Evolutionary conservation across 2,113 vertebrate genomes (phyloP).

Genomic region (Pycnonotus jocosus): DNA sequence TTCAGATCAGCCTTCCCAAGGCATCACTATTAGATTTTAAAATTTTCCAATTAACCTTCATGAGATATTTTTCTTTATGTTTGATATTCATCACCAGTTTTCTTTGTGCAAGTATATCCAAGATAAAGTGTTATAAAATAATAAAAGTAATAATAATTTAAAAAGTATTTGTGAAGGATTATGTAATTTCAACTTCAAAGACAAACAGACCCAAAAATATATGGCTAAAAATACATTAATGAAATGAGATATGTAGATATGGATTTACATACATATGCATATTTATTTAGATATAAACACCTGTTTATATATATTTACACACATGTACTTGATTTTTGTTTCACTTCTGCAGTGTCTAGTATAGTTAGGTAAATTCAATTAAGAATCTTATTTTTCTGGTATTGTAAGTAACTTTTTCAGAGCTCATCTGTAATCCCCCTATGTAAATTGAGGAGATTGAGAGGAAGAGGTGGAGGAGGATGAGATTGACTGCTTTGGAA

Average conservation of each 20-base stretch:
- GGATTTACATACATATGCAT: background rate
- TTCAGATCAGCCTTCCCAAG: no score
- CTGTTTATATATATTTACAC: background rate
- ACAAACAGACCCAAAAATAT: background rate
- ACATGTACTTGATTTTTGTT: background rate
- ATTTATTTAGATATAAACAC: background rate
- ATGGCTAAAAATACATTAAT: background rate
- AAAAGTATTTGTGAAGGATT: background rate
- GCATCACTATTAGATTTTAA: background rate
- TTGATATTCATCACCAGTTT: background rate
- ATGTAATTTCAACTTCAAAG: background rate
- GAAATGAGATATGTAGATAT: background rate
- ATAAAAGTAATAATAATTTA: background rate
- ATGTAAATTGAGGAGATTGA: background rate
- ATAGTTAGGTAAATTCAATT: background rate
- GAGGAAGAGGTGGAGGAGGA: background rate
- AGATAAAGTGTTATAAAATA: background rate
- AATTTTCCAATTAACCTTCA: background rate
- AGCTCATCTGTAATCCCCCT: background rate
- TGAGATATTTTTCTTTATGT: background rate
- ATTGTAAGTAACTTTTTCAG: background rate
- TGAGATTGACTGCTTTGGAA: background rate
- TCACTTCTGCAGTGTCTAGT: background rate
- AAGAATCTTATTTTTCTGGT: background rate
- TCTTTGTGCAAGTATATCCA: background rate